phyloP scores from a whole-genome alignment of 92 coral and sea anemone species.

The Scolanthus callimorphus region DNA sequence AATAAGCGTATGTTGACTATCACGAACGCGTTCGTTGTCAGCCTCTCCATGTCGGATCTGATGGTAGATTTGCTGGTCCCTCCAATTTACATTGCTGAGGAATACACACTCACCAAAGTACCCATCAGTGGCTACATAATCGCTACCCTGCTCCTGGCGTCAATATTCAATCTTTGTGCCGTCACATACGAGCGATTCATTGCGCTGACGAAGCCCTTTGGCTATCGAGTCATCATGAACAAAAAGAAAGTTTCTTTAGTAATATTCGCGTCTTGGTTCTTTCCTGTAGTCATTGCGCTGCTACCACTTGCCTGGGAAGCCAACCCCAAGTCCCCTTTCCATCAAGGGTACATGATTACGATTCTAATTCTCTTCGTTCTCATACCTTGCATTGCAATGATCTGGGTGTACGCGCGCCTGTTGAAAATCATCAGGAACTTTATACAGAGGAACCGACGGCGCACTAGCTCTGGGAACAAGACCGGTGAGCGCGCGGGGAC shows the following conservation, averaged over 20 bases:
- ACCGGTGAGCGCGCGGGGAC: conserved; percentile 78
- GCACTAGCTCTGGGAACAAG: conserved; percentile 77
- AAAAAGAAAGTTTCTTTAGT: conserved; percentile 36
- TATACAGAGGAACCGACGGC: conserved; percentile 63
- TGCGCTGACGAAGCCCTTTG: conserved; percentile 75
- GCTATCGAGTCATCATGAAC: conserved; percentile 70
- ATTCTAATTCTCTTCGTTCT: conserved; percentile 58
- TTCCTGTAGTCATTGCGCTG: conserved; percentile 54
- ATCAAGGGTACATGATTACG: conserved; percentile 55
- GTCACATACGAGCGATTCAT: conserved; percentile 82
- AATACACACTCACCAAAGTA: conserved; percentile 35
- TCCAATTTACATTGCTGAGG: conserved; percentile 70
- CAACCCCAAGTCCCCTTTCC: conserved; percentile 38
- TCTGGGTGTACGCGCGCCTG: conserved; percentile 63
- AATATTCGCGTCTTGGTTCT: conserved; percentile 50
- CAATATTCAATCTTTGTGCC: conserved; percentile 81
- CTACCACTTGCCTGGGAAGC: conserved; percentile 77
- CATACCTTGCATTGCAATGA: conserved; percentile 69
- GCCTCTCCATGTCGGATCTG: conserved; percentile 69
- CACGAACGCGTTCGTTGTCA: conserved; percentile 71
- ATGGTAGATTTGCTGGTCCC: conserved; percentile 60
- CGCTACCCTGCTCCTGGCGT: conserved; percentile 69
- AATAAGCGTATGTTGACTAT: conserved; percentile 61
- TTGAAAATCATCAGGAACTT: conserved; percentile 70
- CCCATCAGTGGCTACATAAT: conserved; percentile 66